Base-by-base conservation (phyloP, 2,888 invertebrate species). In the Pogonocherus hispidulus region DNA sequence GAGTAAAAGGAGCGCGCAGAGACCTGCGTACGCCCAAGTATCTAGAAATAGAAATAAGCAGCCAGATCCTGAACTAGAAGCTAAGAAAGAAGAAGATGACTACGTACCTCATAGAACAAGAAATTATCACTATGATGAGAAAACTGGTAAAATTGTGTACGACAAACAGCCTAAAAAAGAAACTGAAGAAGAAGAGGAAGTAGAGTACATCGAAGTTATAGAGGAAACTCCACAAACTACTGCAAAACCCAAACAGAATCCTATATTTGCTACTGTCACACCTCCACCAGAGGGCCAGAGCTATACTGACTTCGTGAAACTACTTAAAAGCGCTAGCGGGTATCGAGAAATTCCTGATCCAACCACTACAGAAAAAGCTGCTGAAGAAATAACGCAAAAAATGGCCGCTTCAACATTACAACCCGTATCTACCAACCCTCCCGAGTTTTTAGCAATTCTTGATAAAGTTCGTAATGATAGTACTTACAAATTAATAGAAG, bases 81-180 rank as follows among this genome's bases (percentile, higher is more conserved):
- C 23, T 68, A 77, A 56, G 75, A 76, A 63, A 65, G 81, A 80
- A 6, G 79, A 77, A 27, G 85, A 85, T 66, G 85, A 85, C 71
- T 85, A 85, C 54, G 80, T 83, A 5, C 86, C 86, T 1, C 83
- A 85, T 63, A 72, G 86, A 66, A 79, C 81, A 3, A 81, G 77
- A 66, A 84, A 82, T 71, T 86, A 81, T 66, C 82, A 84, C 67
- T 86, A 85, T 70, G 85, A 86, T 66, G 83, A 82, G 52, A 81
- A 83, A 74, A 82, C 80, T 11, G 80, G 80, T 1, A 77, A 78
- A 69, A 85, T 86, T 32, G 75, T 86, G 37, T 86, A 86, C 62
- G 80, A 83, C 52, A 78, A 80, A 35, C 73, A 67, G 32, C 67
- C 75, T 19, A 46, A 73, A 63, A 60, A 69, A 11, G 14, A 52